phyloP scores from a whole-genome alignment of 2,888 invertebrate genomes.

The Bruchidius siliquastri region DNA sequence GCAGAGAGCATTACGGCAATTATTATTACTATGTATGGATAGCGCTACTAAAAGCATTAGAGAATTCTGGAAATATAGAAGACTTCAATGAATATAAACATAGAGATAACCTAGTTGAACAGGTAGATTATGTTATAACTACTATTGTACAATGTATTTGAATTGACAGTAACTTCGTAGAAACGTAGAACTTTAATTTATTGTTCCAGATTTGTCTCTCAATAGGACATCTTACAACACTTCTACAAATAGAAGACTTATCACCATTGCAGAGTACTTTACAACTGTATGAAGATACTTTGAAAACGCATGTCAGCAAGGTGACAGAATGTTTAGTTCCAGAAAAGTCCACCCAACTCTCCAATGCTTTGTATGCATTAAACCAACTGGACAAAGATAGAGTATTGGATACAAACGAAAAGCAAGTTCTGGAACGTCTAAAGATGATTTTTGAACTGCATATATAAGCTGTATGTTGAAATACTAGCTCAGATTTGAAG shows the following conservation, averaged over 20 bases:
- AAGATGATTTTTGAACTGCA: slow-evolving; percentile 1
- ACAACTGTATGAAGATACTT: slow-evolving; percentile 46
- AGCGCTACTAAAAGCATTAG: slow-evolving; percentile 67
- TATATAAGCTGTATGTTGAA: slow-evolving; percentile 6
- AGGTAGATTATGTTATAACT: slow-evolving; percentile 49
- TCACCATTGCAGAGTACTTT: slow-evolving; percentile 51
- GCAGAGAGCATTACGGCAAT: slow-evolving; percentile 60
- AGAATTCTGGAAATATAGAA: slow-evolving; percentile 71
- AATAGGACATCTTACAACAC: slow-evolving; percentile 64
- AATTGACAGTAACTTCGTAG: too few species aligned
- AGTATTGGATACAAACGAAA: not conserved
- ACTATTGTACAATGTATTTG: too few species aligned
- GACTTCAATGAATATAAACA: slow-evolving; percentile 84
- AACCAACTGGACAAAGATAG: not conserved
- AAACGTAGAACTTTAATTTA: too few species aligned
- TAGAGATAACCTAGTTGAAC: slow-evolving; percentile 79
- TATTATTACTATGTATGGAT: slow-evolving; percentile 64
- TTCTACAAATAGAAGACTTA: slow-evolving; percentile 58
- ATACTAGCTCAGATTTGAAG: slow-evolving; percentile 13
- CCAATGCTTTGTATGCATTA: slow-evolving; percentile 31
- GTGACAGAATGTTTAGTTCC: slow-evolving; percentile 45
- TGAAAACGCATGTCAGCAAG: slow-evolving; percentile 41
- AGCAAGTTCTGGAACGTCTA: not conserved
- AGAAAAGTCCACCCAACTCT: slow-evolving; percentile 42
- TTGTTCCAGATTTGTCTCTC: slow-evolving; percentile 66